Conservation (phyloP, 2,113 vertebrate species). For the Mormyrus lacerda region DNA sequence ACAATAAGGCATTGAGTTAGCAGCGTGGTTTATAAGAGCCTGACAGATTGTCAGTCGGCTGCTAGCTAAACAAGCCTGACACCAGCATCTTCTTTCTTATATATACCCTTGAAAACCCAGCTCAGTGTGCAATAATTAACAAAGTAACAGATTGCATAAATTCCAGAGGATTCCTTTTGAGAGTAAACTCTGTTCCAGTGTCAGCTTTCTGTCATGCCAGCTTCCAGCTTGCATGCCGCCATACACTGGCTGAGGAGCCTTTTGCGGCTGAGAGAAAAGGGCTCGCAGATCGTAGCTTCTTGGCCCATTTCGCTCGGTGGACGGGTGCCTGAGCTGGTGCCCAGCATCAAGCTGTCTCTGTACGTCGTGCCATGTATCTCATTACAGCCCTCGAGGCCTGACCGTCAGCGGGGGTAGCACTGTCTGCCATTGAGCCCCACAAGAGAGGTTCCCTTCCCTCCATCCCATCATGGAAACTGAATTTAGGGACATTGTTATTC, state of each 20-base stretch:
- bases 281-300: not conserved
- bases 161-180: not conserved
- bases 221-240: not conserved
- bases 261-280: not conserved
- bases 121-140: not conserved
- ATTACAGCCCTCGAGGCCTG: not conserved
- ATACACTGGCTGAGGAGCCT: not conserved
- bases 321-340: not conserved
- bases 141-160: not conserved
- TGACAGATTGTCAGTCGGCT: not conserved
- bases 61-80: not conserved
- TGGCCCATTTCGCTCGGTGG: not conserved
- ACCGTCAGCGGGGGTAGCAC: not conserved
- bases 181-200: not conserved
- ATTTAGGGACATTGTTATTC: not conserved
- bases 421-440: not conserved
- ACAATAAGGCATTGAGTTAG: not conserved
- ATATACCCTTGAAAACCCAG: not conserved
- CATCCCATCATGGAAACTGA: not conserved
- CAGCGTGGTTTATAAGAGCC: not conserved
- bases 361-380: not conserved
- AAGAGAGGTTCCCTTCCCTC: not conserved
- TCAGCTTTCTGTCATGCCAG: not conserved
- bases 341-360: not conserved
- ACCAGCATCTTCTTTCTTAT: not conserved